phyloP scores from a whole-genome alignment of 2,797 vertebrate species.

The Ficedula albicollis region DNA sequence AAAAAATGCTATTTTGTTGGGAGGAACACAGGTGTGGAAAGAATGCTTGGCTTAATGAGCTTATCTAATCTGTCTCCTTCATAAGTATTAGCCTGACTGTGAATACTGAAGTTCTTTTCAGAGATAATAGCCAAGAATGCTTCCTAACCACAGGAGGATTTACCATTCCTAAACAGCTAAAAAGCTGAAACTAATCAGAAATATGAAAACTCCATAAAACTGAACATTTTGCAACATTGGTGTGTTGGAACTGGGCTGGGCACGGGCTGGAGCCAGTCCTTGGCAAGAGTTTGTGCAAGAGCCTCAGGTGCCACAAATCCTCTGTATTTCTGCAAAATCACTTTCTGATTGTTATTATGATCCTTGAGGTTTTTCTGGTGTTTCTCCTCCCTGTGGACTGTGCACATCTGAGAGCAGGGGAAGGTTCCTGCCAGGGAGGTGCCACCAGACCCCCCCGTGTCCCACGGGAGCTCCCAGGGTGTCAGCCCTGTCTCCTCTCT shows the following conservation, averaged over 20 bases:
- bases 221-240: background rate
- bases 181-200: background rate
- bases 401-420: background rate
- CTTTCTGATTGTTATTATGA: background rate
- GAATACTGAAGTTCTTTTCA: background rate
- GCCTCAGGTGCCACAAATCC: background rate
- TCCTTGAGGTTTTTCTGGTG: background rate
- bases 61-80: background rate
- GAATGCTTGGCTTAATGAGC: background rate
- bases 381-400: background rate
- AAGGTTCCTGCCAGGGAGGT: background rate
- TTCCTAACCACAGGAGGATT: background rate
- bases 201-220: background rate
- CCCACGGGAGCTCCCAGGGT: rapidly evolving
- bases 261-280: background rate
- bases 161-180: background rate
- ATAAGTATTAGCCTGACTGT: background rate
- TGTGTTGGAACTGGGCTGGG: background rate
- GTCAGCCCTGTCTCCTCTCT: background rate
- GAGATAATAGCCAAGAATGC: background rate
- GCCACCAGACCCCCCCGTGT: background rate
- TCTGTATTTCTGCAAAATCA: background rate
- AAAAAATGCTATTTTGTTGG: background rate
- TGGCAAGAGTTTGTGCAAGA: background rate
- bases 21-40: background rate